These are phyloP conservation scores for Laticauda colubrina DNA, from an alignment of 2,113 vertebrate genomes.

Conservation along the genomic window DNA sequence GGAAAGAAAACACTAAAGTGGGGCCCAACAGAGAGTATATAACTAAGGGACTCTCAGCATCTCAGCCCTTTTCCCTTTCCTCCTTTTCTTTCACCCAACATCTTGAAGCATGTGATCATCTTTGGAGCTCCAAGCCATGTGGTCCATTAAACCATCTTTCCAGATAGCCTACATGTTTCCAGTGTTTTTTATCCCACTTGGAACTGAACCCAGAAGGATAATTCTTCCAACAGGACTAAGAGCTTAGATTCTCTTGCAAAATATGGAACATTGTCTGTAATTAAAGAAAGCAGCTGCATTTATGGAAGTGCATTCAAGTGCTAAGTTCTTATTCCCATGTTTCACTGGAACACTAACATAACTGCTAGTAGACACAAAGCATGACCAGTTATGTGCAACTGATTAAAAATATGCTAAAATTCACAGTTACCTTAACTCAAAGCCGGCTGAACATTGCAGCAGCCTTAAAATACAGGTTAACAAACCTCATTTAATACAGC, in stretches of 20 bases:
- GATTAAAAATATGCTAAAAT: background rate
- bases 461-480: background rate
- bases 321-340: background rate
- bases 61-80: too few relatives aligned
- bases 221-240: background rate
- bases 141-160: too few relatives aligned
- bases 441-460: background rate
- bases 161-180: too few relatives aligned
- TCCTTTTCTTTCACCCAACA: too few relatives aligned
- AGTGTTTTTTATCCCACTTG: too few relatives aligned
- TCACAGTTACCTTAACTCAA: background rate
- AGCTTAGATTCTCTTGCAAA: background rate
- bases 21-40: too few relatives aligned
- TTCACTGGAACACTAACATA: background rate
- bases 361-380: background rate
- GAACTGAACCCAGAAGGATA: too few relatives aligned
- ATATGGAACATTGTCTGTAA: background rate
- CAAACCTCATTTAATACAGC: background rate
- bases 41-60: too few relatives aligned
- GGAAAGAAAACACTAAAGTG: too few relatives aligned
- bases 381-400: too few relatives aligned
- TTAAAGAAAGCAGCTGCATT: background rate
- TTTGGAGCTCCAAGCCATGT: too few relatives aligned
- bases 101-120: too few relatives aligned
- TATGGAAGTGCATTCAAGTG: background rate